These are phyloP conservation scores for Dusona sp. DNA, from an alignment of 2,888 invertebrate genomes.

Conservation along the genomic window DNA sequence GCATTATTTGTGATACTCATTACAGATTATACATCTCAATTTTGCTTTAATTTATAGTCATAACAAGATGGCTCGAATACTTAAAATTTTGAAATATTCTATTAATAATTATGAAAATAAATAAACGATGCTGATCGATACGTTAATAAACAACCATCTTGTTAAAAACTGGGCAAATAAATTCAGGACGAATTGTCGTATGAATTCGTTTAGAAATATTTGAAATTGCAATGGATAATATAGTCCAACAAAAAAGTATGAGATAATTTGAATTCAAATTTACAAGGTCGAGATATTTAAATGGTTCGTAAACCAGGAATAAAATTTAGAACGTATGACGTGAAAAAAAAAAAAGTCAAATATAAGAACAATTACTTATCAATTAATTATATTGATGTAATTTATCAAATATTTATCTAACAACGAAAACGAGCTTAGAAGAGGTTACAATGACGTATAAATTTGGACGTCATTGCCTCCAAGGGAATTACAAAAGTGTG, in stretches of 20 bases:
- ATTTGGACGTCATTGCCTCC: slow-evolving; percentile 55
- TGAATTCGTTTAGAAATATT: slow-evolving; percentile 42
- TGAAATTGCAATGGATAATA: slow-evolving; percentile 3
- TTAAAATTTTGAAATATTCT: background rate
- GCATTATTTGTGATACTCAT: slow-evolving; percentile 39
- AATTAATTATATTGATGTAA: too few species aligned
- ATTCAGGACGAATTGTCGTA: slow-evolving; percentile 49
- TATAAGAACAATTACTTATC: background rate
- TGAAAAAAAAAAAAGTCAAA: slow-evolving; percentile 20
- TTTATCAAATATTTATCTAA: background rate
- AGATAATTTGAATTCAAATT: background rate
- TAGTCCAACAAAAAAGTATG: background rate
- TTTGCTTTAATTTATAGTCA: background rate
- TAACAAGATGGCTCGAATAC: slow-evolving; percentile 34
- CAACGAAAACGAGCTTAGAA: slow-evolving; percentile 18
- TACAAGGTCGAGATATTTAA: background rate
- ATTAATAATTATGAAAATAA: background rate
- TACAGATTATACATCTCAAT: slow-evolving; percentile 18
- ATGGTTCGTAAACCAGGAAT: background rate
- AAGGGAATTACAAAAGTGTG: slow-evolving; percentile 28
- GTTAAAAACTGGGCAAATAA: slow-evolving; percentile 13
- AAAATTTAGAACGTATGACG: background rate
- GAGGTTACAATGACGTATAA: slow-evolving; percentile 40
- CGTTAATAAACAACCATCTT: slow-evolving; percentile 26
- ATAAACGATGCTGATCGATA: background rate